Evolutionary conservation across 2,797 vertebrate genomes (phyloP).

Genomic region (Synaphobranchus kaupii): DNA sequence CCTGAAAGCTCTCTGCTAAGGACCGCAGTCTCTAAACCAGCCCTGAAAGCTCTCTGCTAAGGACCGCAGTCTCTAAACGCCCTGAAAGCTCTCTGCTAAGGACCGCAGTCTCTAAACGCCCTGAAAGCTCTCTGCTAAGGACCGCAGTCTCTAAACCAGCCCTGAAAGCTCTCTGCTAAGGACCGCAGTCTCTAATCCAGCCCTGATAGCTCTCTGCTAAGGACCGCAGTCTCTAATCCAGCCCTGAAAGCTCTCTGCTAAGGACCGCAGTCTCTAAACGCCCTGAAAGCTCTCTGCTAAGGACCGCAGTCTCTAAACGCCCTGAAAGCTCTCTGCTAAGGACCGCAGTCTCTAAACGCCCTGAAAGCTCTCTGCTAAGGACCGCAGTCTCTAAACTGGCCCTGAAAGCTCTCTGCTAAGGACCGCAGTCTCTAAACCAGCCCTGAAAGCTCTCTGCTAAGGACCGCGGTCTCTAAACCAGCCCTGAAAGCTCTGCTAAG

Average conservation of each 20-base stretch:
- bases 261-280: not conserved
- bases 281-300: not conserved
- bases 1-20: not conserved
- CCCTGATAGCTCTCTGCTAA: not conserved
- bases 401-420: not conserved
- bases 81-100: not conserved
- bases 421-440: not conserved
- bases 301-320: not conserved
- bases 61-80: not conserved
- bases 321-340: not conserved
- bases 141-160: not conserved
- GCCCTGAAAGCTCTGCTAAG: not conserved
- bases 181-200: not conserved
- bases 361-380: not conserved
- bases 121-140: not conserved
- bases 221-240: not conserved
- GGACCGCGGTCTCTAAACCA: not conserved
- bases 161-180: not conserved
- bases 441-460: not conserved
- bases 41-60: not conserved
- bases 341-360: not conserved
- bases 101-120: not conserved
- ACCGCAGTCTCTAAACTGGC: not conserved
- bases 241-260: not conserved
- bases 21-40: not conserved